Percentiles rank a stretch among this genome's conserved stretches.
These are phyloP conservation scores for Lithophane ornitopus DNA, from an alignment of 2,888 invertebrate species.

Conservation along the genomic window DNA sequence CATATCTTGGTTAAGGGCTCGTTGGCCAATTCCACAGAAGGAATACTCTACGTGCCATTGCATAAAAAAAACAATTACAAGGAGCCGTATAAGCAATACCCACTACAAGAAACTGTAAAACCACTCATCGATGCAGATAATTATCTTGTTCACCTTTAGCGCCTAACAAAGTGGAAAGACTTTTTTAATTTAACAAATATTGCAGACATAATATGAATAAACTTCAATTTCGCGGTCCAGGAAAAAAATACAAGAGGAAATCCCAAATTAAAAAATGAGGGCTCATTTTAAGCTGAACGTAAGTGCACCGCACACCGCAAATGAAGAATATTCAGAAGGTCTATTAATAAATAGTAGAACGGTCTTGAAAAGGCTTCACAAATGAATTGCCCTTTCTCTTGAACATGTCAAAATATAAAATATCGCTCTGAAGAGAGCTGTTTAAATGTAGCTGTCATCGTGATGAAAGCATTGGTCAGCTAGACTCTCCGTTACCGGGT, in stretches of 20 bases:
- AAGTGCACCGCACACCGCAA: slow-evolving; percentile 57
- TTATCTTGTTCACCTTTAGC: neutral
- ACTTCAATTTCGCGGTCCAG: slow-evolving; percentile 5
- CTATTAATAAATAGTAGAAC: neutral
- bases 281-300: slow-evolving; percentile 61
- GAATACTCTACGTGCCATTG: neutral
- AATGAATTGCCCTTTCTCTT: neutral
- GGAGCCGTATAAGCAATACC: neutral
- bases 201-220: neutral
- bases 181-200: slow-evolving; percentile 4
- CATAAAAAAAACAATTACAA: neutral
- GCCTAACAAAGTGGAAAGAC: neutral
- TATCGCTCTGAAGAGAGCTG: too few species aligned
- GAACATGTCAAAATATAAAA: too few species aligned
- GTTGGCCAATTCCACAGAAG: neutral
- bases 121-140: fast-evolving
- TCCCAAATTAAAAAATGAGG: slow-evolving; percentile 51
- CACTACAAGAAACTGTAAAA: neutral
- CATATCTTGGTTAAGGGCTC: neutral
- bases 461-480: too few species aligned
- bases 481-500: too few species aligned
- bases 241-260: slow-evolving; percentile 33
- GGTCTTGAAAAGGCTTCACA: neutral
- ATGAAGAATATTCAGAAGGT: slow-evolving; percentile 25
- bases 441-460: too few species aligned